Conservation (phyloP, 2,113 vertebrate genomes). For the Sinocyclocheilus rhinocerous region DNA sequence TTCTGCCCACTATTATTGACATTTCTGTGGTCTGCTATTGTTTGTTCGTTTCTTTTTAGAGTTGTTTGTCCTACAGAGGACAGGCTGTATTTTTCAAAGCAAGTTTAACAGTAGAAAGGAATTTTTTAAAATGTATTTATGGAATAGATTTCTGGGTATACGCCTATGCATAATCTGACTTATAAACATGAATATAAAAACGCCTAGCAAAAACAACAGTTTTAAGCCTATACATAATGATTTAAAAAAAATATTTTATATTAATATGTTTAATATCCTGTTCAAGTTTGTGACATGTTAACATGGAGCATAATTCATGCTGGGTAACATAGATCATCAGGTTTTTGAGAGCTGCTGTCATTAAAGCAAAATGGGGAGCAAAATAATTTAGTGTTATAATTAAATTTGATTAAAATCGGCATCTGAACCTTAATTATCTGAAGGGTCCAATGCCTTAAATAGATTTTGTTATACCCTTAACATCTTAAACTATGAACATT, state of each 20-base stretch:
- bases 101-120: not conserved
- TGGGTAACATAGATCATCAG: not conserved
- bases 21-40: constrained; percentile 41
- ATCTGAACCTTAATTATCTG: not conserved
- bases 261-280: not conserved
- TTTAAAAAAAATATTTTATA: no score
- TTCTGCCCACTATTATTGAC: constrained; percentile 23
- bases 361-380: not conserved
- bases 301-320: not conserved
- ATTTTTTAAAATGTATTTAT: not conserved
- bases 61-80: not conserved
- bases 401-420: not conserved
- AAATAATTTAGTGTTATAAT: not conserved
- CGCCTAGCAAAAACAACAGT: not conserved
- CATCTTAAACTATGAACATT: not conserved
- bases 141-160: not conserved
- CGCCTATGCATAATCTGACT: not conserved
- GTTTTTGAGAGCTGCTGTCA: not conserved
- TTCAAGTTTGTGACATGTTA: not conserved
- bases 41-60: not conserved
- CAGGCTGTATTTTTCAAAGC: not conserved
- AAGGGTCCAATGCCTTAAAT: not conserved
- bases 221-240: not conserved
- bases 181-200: not conserved
- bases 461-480: not conserved